Evolutionary conservation across 2,888 invertebrate species (phyloP).

Genomic region (Subacronicta megacephala): DNA sequence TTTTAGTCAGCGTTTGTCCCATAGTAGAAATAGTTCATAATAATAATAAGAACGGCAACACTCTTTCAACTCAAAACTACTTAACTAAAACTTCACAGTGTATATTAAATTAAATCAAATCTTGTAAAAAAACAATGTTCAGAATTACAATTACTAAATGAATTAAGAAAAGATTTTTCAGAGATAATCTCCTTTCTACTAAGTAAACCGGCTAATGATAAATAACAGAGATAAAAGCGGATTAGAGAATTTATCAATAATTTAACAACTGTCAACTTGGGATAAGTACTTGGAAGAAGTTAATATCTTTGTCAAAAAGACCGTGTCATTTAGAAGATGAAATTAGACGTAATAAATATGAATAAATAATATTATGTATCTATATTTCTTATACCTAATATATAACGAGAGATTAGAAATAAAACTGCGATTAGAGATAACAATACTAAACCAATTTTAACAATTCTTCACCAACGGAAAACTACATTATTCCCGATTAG

Average conservation of each 20-base stretch:
- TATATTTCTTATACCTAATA: no score
- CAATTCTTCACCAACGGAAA: no score
- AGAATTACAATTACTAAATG: not conserved
- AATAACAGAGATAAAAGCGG: constrained; percentile 35
- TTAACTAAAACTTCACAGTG: no score
- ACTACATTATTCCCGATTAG: no score
- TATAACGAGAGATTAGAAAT: no score
- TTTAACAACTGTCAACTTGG: constrained; percentile 35
- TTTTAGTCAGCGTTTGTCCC: not conserved
- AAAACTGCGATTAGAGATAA: no score
- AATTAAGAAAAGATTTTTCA: constrained; percentile 6
- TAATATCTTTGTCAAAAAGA: constrained; percentile 15
- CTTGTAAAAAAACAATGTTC: not conserved
- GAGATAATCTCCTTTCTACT: constrained; percentile 5
- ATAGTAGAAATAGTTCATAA: no score
- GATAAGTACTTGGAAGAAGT: constrained; percentile 21
- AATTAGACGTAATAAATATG: no score
- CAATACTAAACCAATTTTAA: no score
- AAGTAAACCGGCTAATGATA: constrained; percentile 18
- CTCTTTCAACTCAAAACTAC: no score
- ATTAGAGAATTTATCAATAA: constrained; percentile 28
- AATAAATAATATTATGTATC: no score
- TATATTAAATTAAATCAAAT: not conserved
- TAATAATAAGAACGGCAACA: no score
- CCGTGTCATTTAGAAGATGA: not conserved